Base-by-base conservation (phyloP, 2,113 vertebrate species). In the Melanocharis versteri region DNA sequence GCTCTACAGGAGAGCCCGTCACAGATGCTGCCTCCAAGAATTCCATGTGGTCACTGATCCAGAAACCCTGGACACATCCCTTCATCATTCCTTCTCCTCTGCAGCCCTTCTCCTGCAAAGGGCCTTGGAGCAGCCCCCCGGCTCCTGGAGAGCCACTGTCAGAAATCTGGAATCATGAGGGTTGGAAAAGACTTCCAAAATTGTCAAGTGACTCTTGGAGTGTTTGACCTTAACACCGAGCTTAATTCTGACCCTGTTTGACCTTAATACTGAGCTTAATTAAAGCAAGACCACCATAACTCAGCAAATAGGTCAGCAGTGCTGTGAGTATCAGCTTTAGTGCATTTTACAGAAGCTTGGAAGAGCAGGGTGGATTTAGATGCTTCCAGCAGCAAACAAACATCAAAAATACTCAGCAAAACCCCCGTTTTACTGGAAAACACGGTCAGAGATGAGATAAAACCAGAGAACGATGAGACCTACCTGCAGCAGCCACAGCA, bases 241-340 rank as follows among this genome's bases (percentile, higher is more conserved):
- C 27, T 77, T 61, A n/a, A n/a, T 23, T 23, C 24, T 19, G 23
- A 28, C 44, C 35, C 8, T 7, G 3, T 5, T 35, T 73, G 31
- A 76, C n/a, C 28, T 27, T 22, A 84, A 44, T 4, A 23, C 5
- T 7, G 9, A 65, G 13, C 57, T 96, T 50, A 69, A 40, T 54
- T 62, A 72, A 90, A 89, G 19, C 26, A 42, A 57, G 13, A 24
- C 4, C 42, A 18, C 37, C 3, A 3, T 6, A 42, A 56, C 17
- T 35, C n/a, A 66, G 30, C 28, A 50, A 69, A 16, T 3, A 26
- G 37, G 15, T 9, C 51, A 58, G 35, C 58, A 50, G 8, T 1
- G 2, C 16, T 54, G 16, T 1, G 1, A 7, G 1, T 2, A 22
- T 1, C 26, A 56, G 5, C 6, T 58, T 71, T 6, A n/a, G 18